These are phyloP conservation scores for Nephrotoma guestfalica DNA, from an alignment of 2,888 invertebrate species.

Conservation along the genomic window DNA sequence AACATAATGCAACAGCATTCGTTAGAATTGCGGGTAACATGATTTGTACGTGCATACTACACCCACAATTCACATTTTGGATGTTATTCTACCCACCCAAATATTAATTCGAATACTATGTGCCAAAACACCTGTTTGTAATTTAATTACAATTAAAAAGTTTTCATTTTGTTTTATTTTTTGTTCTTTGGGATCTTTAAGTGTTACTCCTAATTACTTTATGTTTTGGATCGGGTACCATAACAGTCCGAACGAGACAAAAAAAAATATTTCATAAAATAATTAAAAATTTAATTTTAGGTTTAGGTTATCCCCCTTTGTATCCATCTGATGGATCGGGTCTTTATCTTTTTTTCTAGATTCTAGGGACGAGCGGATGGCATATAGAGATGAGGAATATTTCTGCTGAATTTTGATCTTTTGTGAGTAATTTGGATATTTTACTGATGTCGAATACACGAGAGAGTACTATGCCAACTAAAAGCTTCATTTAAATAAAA, in stretches of 20 bases:
- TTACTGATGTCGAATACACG: no score
- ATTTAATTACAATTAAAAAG: not conserved
- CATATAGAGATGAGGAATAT: not conserved
- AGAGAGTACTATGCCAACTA: no score
- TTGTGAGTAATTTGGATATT: no score
- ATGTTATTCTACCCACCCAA: not conserved
- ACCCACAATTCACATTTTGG: no score
- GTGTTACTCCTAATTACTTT: not conserved
- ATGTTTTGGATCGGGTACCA: not conserved
- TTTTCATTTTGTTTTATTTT: not conserved
- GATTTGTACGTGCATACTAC: not conserved
- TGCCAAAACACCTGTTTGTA: not conserved
- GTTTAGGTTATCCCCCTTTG: not conserved
- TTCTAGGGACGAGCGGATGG: not conserved
- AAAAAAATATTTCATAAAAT: not conserved
- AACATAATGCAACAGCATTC: not conserved
- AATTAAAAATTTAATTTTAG: not conserved
- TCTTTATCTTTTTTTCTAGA: not conserved
- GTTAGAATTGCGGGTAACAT: not conserved
- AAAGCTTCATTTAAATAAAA: no score
- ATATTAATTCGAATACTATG: not conserved
- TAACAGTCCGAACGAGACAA: not conserved
- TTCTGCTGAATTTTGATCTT: not conserved
- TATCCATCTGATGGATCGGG: not conserved
- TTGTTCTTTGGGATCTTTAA: not conserved